A percentile compares a stretch with the other conserved stretches of the same genome.
These are phyloP conservation scores for Anagrus nilaparvatae DNA, from an alignment of 1,140 invertebrate genomes.

Conservation along the genomic window DNA sequence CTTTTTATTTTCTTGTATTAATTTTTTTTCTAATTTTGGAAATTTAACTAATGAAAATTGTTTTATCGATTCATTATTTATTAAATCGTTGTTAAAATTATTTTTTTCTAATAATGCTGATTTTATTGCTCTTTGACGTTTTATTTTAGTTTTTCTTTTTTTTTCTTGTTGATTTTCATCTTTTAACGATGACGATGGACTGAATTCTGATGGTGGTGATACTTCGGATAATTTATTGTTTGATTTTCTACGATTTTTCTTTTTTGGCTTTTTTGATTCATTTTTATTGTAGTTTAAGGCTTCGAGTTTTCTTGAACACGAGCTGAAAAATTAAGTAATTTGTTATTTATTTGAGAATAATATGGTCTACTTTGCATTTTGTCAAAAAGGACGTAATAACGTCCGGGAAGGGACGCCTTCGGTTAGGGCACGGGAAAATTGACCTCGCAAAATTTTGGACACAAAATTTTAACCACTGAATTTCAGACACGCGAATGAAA, in stretches of 20 bases:
- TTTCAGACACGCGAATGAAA: too few relatives aligned
- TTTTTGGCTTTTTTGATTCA: slow-evolving; percentile 39
- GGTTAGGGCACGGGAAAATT: too few relatives aligned
- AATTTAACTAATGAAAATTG: slow-evolving; percentile 34
- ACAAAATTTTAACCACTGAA: too few relatives aligned
- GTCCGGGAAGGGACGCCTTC: too few relatives aligned
- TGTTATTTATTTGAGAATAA: too few relatives aligned
- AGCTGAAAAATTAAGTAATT: slow-evolving; percentile 37
- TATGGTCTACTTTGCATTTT: too few relatives aligned
- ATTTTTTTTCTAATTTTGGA: slow-evolving; percentile 32
- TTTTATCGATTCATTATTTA: slow-evolving; percentile 30
- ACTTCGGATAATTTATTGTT: slow-evolving; percentile 20
- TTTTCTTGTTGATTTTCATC: slow-evolving; percentile 37
- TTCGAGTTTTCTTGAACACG: slow-evolving; percentile 47
- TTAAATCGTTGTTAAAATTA: slow-evolving; percentile 9
- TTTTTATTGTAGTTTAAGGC: slow-evolving; percentile 40
- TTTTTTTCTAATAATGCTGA: slow-evolving; percentile 13
- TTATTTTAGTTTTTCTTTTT: slow-evolving; percentile 43
- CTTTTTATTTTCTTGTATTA: slow-evolving; percentile 43
- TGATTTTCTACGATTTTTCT: slow-evolving; percentile 33
- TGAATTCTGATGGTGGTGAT: background rate
- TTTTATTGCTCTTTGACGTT: slow-evolving; percentile 24
- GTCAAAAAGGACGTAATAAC: too few relatives aligned
- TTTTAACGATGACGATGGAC: too few relatives aligned
- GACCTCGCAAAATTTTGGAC: too few relatives aligned